Conservation (phyloP, 2,797 vertebrate species). For the Peromyscus melanophrys region DNA sequence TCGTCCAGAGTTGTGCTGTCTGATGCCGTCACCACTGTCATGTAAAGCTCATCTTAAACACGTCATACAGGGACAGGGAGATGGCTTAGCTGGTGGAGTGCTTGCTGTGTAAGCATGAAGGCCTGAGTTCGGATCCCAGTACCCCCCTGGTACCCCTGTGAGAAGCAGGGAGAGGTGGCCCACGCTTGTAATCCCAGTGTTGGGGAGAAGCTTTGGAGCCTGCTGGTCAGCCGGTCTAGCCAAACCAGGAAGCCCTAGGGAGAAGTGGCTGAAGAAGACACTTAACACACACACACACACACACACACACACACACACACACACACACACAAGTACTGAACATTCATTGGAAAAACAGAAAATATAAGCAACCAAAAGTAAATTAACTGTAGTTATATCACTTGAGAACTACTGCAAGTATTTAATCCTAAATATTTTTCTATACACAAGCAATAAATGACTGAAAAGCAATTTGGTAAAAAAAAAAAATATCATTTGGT, state of each 20-base stretch:
- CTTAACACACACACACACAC: background rate
- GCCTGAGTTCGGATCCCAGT: background rate
- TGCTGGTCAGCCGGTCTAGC: background rate
- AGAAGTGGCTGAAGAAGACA: background rate
- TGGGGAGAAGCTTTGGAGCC: background rate
- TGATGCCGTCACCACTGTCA: background rate
- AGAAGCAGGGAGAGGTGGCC: background rate
- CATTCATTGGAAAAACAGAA: slow-evolving; percentile 52
- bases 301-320: too few species aligned
- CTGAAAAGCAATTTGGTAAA: slow-evolving; percentile 34
- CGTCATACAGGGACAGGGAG: background rate
- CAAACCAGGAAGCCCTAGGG: background rate
- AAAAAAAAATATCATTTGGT: background rate
- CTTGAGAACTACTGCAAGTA: slow-evolving; percentile 30
- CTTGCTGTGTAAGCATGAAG: background rate
- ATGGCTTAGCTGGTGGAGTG: background rate
- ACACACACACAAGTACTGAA: background rate
- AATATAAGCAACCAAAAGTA: slow-evolving; percentile 32
- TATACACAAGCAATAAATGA: background rate
- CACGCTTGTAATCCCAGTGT: background rate
- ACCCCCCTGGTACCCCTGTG: background rate
- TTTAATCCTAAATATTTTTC: slow-evolving; percentile 6
- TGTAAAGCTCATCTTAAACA: background rate
- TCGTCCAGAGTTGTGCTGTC: background rate
- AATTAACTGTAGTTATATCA: slow-evolving; percentile 33